A percentile compares a stretch with the other conserved stretches of the same genome.
phyloP scores from a whole-genome alignment of 2,113 vertebrate genomes.

The Dipodomys stephensi region DNA sequence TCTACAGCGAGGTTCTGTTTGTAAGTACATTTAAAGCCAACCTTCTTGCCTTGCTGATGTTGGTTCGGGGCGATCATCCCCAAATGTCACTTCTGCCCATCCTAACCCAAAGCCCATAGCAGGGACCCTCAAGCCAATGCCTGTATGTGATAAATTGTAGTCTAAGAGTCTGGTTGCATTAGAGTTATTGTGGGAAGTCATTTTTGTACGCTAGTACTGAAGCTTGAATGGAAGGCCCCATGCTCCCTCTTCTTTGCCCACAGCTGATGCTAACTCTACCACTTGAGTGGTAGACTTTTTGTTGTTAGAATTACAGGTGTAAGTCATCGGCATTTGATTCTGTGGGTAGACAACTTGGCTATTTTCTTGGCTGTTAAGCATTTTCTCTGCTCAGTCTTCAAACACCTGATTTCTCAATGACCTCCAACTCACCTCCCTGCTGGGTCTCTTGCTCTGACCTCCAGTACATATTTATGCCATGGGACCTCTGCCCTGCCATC shows the following conservation, averaged over 20 bases:
- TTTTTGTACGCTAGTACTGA: too few relatives aligned
- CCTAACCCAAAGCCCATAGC: neutral
- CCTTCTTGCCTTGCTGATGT: neutral
- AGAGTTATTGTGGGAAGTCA: neutral
- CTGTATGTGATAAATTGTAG: neutral
- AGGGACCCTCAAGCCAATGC: neutral
- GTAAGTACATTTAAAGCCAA: neutral
- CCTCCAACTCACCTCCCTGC: neutral
- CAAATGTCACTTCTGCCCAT: neutral
- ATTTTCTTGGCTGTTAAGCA: neutral
- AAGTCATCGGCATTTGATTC: too few relatives aligned
- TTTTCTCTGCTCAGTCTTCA: neutral
- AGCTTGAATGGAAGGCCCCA: too few relatives aligned
- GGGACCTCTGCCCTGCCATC: neutral
- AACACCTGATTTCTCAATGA: neutral
- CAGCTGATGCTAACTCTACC: too few relatives aligned
- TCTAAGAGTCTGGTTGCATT: neutral
- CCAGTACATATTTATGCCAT: accelerated
- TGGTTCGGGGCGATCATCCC: neutral
- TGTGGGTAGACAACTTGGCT: neutral
- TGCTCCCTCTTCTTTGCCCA: too few relatives aligned
- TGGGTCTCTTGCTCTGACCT: neutral
- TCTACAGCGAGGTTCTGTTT: neutral
- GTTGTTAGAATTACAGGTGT: too few relatives aligned
- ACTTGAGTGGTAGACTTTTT: too few relatives aligned